A percentile compares a stretch with the other conserved stretches of the same genome.
Evolutionary conservation across 2,888 invertebrate genomes (phyloP).

Genomic region (Troides oblongomaculatus): DNA sequence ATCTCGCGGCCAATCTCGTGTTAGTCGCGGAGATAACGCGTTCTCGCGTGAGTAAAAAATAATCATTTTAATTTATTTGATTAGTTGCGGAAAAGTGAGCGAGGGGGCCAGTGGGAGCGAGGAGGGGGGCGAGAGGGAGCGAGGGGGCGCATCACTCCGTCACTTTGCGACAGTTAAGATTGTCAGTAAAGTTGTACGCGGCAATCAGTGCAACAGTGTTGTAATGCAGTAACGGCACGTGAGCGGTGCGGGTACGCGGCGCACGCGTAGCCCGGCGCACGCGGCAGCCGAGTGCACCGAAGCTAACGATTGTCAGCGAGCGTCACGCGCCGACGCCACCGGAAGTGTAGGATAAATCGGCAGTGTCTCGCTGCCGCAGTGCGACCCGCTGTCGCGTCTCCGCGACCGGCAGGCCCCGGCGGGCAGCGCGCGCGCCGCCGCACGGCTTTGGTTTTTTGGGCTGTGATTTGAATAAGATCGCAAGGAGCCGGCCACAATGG

Average conservation of each 20-base stretch:
- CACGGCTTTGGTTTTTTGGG: constrained; percentile 9
- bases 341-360: too few relatives aligned
- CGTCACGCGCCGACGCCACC: too few relatives aligned
- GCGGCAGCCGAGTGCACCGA: too few relatives aligned
- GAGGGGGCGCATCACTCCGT: too few relatives aligned
- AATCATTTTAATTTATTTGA: constrained; percentile 4
- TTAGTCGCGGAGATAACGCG: constrained; percentile 17
- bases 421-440: too few relatives aligned
- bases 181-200: too few relatives aligned
- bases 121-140: not conserved
- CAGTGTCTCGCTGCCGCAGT: not conserved
- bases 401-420: constrained; percentile 24
- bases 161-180: too few relatives aligned
- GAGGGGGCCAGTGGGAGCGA: too few relatives aligned
- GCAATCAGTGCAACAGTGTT: not conserved
- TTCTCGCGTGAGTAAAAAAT: not conserved
- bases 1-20: constrained; percentile 18
- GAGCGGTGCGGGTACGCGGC: not conserved
- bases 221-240: not conserved
- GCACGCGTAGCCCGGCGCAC: not conserved
- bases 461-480: constrained; percentile 50
- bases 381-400: constrained; percentile 12
- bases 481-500: constrained; percentile 31
- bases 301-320: too few relatives aligned
- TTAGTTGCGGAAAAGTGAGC: not conserved